Evolutionary conservation across 2,888 invertebrate genomes (phyloP).

Genomic region (Iselma pallidipennis): DNA sequence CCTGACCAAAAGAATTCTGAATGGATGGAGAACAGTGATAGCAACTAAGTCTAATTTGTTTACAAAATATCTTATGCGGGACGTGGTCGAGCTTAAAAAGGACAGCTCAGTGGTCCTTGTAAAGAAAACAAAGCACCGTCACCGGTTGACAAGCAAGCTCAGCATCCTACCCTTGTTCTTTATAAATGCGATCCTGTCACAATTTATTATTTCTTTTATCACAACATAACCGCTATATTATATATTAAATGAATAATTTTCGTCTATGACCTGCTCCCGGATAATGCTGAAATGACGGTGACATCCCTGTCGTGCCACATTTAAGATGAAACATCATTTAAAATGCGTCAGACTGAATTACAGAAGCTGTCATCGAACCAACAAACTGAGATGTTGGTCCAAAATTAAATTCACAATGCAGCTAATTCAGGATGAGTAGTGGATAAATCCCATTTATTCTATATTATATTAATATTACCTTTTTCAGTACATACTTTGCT

Average conservation of each 20-base stretch:
- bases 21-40: slow-evolving; percentile 35
- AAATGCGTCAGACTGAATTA: slow-evolving; percentile 14
- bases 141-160: slow-evolving; percentile 25
- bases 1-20: slow-evolving; percentile 27
- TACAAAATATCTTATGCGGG: slow-evolving; percentile 53
- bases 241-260: slow-evolving; percentile 25
- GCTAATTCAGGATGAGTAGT: background rate
- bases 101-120: slow-evolving; percentile 45
- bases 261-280: slow-evolving; percentile 12
- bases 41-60: slow-evolving; percentile 49
- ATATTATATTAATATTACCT: too few species aligned
- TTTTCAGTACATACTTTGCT: too few species aligned
- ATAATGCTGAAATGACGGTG: slow-evolving; percentile 4
- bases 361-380: slow-evolving; percentile 14
- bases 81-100: slow-evolving; percentile 47
- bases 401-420: background rate
- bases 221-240: slow-evolving; percentile 23
- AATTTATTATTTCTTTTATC: slow-evolving; percentile 28
- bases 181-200: slow-evolving; percentile 22
- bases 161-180: slow-evolving; percentile 23
- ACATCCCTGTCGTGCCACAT: background rate
- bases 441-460: too few species aligned
- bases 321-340: slow-evolving; percentile 9
- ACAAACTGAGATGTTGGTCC: background rate
- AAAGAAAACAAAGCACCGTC: slow-evolving; percentile 41